A percentile compares a stretch with the other conserved stretches of the same genome.
These are phyloP conservation scores for Xanthorhoe designata DNA, from an alignment of 2,888 invertebrate species.

Conservation along the genomic window DNA sequence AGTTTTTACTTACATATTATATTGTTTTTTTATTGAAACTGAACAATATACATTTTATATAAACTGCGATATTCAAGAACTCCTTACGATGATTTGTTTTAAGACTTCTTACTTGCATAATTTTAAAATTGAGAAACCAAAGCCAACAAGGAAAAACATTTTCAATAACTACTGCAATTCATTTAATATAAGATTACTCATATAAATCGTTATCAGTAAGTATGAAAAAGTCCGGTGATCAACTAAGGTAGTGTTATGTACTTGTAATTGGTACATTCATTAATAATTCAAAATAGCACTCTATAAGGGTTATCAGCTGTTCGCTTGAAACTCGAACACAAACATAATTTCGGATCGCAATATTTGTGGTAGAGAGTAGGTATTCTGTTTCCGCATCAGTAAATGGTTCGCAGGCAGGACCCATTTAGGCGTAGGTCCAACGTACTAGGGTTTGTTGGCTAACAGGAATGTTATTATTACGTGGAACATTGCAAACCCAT, in stretches of 20 bases:
- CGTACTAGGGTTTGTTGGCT: constrained; percentile 10
- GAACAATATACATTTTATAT: too few species aligned
- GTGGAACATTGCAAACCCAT: background rate
- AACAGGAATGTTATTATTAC: constrained; percentile 26
- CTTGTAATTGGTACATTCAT: background rate
- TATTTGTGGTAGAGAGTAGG: constrained; percentile 14
- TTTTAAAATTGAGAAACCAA: too few species aligned
- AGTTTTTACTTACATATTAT: background rate
- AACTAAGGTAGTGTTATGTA: background rate
- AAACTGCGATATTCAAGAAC: too few species aligned
- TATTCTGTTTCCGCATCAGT: constrained; percentile 23
- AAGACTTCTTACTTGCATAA: too few species aligned
- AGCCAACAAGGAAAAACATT: too few species aligned
- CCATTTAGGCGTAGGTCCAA: constrained; percentile 9
- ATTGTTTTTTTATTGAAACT: too few species aligned
- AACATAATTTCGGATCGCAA: constrained; percentile 7
- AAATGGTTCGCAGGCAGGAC: constrained; percentile 10
- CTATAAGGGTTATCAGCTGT: background rate
- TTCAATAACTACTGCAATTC: too few species aligned
- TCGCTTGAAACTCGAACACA: constrained; percentile 16
- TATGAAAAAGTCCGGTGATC: too few species aligned
- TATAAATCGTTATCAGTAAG: too few species aligned
- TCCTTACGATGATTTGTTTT: too few species aligned
- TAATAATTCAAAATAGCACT: constrained; percentile 9
- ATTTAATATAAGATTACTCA: background rate